A percentile compares a stretch with the other conserved stretches of the same genome.
Evolutionary conservation across 1,140 invertebrate species (phyloP).

Genomic region (Tetramorium simillimum): DNA sequence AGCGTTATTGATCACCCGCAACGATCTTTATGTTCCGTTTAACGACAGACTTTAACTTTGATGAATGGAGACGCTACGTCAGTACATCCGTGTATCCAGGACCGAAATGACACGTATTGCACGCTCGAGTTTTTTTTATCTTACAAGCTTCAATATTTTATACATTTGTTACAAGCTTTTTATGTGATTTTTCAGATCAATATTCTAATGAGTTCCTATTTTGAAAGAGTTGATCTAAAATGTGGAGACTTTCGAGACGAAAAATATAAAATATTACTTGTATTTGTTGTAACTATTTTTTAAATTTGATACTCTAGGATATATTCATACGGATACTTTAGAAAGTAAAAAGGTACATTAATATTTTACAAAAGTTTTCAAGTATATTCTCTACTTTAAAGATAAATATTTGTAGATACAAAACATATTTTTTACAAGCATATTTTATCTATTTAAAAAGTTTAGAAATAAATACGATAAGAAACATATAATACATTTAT

Average conservation of each 20-base stretch:
- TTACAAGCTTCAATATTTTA: not conserved
- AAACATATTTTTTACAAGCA: too few relatives aligned
- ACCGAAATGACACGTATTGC: not conserved
- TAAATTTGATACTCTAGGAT: not conserved
- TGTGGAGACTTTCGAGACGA: not conserved
- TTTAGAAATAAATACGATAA: not conserved
- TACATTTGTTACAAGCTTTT: not conserved
- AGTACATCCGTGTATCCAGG: not conserved
- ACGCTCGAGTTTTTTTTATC: not conserved
- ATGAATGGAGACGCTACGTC: not conserved
- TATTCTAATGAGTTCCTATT: not conserved
- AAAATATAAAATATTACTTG: not conserved
- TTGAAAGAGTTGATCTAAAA: not conserved
- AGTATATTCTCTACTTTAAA: not conserved
- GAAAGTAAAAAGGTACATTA: not conserved
- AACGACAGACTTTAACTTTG: conserved; percentile 11
- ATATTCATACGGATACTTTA: not conserved
- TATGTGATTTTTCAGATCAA: not conserved
- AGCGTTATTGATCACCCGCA: conserved; percentile 37
- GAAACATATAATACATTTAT: not conserved
- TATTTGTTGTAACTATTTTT: not conserved
- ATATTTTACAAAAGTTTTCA: not conserved
- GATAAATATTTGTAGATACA: not conserved
- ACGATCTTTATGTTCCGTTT: conserved; percentile 43
- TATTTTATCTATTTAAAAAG: not conserved